These are phyloP conservation scores for Lasius platythorax DNA, from an alignment of 2,888 invertebrate species.

Conservation along the genomic window DNA sequence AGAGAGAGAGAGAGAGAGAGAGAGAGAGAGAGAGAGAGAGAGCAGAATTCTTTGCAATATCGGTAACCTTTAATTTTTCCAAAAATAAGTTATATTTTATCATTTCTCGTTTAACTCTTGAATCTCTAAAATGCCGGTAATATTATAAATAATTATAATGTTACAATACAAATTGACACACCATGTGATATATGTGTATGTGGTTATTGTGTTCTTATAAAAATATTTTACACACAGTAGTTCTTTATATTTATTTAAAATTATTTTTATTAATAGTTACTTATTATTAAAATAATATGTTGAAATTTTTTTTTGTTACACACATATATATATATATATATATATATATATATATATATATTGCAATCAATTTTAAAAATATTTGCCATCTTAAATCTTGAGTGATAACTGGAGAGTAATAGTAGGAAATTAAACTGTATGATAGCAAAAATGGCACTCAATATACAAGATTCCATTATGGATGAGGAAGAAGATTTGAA, in stretches of 20 bases:
- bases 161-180: not conserved
- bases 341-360: no score
- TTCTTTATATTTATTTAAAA: not conserved
- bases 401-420: not conserved
- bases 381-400: not conserved
- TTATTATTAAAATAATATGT: not conserved
- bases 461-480: not conserved
- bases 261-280: no score
- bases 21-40: not conserved
- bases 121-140: not conserved
- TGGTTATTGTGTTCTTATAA: not conserved
- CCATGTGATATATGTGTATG: not conserved
- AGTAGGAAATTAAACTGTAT: not conserved
- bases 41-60: not conserved
- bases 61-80: not conserved
- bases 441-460: conserved; percentile 48
- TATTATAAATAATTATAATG: no score
- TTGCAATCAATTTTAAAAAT: not conserved
- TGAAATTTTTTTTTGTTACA: no score
- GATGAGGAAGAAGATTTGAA: conserved; percentile 29
- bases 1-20: no score
- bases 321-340: no score
- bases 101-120: not conserved
- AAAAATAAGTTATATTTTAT: not conserved
- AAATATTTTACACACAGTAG: not conserved